These are phyloP conservation scores for Leucopternis melanops DNA, from an alignment of 2,113 vertebrate species.

Conservation along the genomic window DNA sequence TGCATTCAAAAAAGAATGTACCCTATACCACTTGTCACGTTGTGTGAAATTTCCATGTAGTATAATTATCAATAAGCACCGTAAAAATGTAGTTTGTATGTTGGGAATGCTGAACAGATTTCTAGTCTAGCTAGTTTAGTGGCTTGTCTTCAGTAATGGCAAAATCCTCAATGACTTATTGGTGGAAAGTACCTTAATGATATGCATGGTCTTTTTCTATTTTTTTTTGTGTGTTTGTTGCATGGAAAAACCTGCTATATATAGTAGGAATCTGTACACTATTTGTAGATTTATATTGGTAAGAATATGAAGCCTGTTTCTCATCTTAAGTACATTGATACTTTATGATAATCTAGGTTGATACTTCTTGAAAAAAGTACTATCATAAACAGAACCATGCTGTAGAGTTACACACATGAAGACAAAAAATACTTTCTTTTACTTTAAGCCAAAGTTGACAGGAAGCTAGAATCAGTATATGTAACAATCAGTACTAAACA, in stretches of 20 bases:
- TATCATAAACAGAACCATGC: neutral
- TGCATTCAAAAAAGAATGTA: too few species aligned
- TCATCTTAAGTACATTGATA: neutral
- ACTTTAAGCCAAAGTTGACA: neutral
- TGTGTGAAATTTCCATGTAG: too few species aligned
- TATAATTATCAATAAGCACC: neutral
- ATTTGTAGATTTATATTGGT: neutral
- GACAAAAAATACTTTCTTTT: neutral
- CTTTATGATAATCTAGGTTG: neutral
- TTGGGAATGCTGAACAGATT: neutral
- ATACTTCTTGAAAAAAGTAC: neutral
- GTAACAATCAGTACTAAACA: neutral
- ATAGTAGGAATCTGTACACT: neutral
- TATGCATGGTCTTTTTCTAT: neutral
- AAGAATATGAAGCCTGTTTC: neutral
- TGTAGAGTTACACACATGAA: neutral
- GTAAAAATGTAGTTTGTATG: neutral
- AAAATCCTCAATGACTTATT: neutral
- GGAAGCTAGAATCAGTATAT: neutral
- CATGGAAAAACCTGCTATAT: neutral
- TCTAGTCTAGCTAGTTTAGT: neutral
- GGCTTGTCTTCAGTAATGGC: neutral
- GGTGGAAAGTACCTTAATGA: neutral
- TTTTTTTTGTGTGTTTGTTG: neutral
- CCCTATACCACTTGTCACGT: too few species aligned